Percentiles rank a stretch among this genome's conserved stretches.
phyloP scores from a whole-genome alignment of 2,888 invertebrate genomes.

The Hemistola chrysoprasaria region DNA sequence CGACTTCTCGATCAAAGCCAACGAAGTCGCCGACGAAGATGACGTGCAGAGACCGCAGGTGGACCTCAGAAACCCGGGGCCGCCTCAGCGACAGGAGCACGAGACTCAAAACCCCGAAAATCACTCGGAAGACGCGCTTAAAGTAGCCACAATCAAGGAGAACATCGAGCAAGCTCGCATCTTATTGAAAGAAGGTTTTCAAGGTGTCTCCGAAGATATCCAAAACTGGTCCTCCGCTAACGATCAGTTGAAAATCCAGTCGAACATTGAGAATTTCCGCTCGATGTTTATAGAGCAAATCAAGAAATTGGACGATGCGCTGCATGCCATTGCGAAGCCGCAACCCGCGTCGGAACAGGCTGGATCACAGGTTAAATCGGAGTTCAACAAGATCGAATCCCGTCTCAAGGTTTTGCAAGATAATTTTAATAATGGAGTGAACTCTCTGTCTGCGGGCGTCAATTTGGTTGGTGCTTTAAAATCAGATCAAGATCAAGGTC shows the following conservation, averaged over 20 bases:
- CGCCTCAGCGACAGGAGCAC: conserved; percentile 67
- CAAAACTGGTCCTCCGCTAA: conserved; percentile 47
- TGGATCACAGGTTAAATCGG: conserved; percentile 31
- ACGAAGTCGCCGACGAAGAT: conserved; percentile 34
- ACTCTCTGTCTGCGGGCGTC: conserved; percentile 53
- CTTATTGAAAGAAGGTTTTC: conserved; percentile 45
- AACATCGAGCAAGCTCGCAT: conserved; percentile 49
- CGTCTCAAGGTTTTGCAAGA: conserved; percentile 46
- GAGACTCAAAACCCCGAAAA: conserved; percentile 67
- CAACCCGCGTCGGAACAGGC: conserved; percentile 22
- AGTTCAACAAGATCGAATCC: conserved; percentile 40
- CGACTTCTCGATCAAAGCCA: conserved; percentile 36
- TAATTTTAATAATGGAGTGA: conserved; percentile 54
- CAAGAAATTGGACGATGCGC: conserved; percentile 51
- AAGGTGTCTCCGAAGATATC: conserved; percentile 52
- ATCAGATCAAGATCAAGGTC: conserved; percentile 37
- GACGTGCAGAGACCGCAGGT: conserved; percentile 52
- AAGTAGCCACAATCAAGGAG: conserved; percentile 47
- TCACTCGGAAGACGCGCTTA: conserved; percentile 44
- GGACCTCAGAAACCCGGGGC: conserved; percentile 63
- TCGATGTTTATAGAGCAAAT: conserved; percentile 52
- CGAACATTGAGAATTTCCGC: conserved; percentile 52
- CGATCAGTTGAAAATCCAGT: conserved; percentile 51
- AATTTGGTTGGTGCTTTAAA: conserved; percentile 46
- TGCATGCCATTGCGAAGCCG: conserved; percentile 39